Percentiles rank a stretch among this genome's conserved stretches.
Conservation (phyloP, 2,888 invertebrate genomes). For the Therioaphis trifolii region DNA sequence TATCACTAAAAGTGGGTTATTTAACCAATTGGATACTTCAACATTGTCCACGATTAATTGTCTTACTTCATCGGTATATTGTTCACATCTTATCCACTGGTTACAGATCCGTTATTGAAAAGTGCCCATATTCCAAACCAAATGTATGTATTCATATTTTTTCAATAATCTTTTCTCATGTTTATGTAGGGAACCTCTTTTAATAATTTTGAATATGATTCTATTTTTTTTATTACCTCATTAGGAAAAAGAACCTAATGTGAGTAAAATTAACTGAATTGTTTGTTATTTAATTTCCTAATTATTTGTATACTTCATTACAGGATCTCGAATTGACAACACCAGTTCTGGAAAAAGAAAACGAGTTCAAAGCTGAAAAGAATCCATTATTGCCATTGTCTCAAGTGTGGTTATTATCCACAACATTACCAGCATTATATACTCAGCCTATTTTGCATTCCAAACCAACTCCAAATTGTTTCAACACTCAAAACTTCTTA, state of each 20-base stretch:
- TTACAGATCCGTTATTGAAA: conserved; percentile 70
- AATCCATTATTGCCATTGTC: conserved; percentile 73
- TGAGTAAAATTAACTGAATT: conserved; percentile 48
- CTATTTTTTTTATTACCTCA: conserved; percentile 52
- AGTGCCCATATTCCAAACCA: conserved; percentile 64
- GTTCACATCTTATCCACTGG: conserved; percentile 74
- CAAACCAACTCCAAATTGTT: conserved; percentile 68
- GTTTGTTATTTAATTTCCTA: conserved; percentile 65
- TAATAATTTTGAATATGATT: conserved; percentile 44
- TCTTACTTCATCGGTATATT: conserved; percentile 80
- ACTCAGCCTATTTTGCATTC: conserved; percentile 70
- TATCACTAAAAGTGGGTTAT: conserved; percentile 78
- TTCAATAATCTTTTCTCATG: conserved; percentile 10
- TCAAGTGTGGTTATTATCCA: conserved; percentile 79
- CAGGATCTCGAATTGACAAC: conserved; percentile 79
- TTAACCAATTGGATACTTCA: conserved; percentile 85
- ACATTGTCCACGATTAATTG: conserved; percentile 81
- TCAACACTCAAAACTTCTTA: conserved; percentile 72
- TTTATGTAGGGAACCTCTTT: conserved; percentile 1
- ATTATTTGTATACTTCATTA: conserved; percentile 65
- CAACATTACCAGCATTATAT: conserved; percentile 75
- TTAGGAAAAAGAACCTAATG: conserved; percentile 59
- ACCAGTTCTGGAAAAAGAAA: conserved; percentile 76
- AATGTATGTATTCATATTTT: conserved; percentile 57
- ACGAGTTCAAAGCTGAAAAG: conserved; percentile 66